Evolutionary conservation across 2,113 vertebrate genomes (phyloP), one percentile per base, ranked within the genome.

Genomic region (Apeltes quadracus): DNA sequence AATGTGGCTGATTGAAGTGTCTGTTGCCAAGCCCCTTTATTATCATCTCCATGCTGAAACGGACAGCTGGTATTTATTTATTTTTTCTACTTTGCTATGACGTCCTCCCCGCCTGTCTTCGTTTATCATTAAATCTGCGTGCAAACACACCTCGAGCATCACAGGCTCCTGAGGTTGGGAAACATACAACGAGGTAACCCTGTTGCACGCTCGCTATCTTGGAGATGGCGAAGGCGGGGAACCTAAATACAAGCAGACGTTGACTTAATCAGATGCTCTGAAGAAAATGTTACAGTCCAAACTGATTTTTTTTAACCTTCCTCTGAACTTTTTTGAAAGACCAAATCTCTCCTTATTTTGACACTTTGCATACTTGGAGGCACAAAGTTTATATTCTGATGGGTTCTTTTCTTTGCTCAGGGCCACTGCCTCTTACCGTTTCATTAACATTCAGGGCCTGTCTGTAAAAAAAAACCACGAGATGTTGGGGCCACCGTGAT

Each of bases 31-130:
- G 57, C 13, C 39, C 57, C 55, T 76, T 75, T 55, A 69, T 85
- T 61, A 79, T 85, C 67, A 71, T 51, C 77, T 69, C 69, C 27
- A 18, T 25, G 73, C 87, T 84, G 62, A 79, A 65, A 78, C 68
- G 14, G 72, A 88, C 86, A 90, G 80, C 76, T 84, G 79, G 83
- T 58, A 76, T 84, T 82, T 88, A 72, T 83, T 80, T 88, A 29
- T 77, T 55, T 56, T 75, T 62, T 73, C 74, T 56, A 58, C 78
- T 67, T 67, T 54, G 8, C 78, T 69, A 63, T 78, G 29, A 1
- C 63, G 20, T 53, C 25, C 61, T 32, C 25, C 36, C 27, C 25
- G 10, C 68, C 27, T n/a, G 57, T 27, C 65, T 81, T 61, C 83
- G 59, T 83, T 86, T 71, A 36, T 83, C 61, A 36, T 69, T 58